A percentile compares a stretch with the other conserved stretches of the same genome.
phyloP scores from a whole-genome alignment of 2,888 invertebrate species.

The Lepetodrilus schrolli region DNA sequence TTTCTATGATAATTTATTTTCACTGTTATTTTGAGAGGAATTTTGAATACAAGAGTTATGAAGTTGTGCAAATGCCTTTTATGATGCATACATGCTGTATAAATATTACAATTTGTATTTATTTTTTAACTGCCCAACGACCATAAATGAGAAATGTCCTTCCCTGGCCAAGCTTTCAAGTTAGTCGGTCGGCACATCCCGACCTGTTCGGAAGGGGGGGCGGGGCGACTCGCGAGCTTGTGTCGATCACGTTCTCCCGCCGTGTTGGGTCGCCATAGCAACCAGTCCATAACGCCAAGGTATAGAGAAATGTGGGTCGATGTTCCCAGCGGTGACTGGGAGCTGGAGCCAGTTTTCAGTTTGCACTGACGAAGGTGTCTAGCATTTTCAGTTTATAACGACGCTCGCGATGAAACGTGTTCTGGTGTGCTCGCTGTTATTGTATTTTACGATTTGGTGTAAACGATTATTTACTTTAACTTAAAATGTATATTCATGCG shows the following conservation, averaged over 20 bases:
- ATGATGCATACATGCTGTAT: not conserved
- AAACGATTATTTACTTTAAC: too few species aligned
- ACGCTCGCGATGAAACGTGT: too few species aligned
- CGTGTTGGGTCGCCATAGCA: constrained; percentile 8
- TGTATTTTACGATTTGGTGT: too few species aligned
- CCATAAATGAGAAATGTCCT: not conserved
- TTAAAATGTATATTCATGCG: too few species aligned
- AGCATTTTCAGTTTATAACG: too few species aligned
- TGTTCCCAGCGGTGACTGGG: not conserved
- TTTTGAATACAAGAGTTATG: too few species aligned
- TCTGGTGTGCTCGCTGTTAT: too few species aligned
- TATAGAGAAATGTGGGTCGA: constrained; percentile 4
- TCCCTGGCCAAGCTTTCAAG: not conserved
- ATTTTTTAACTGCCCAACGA: not conserved
- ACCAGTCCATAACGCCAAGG: constrained; percentile 10
- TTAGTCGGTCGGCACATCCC: not conserved
- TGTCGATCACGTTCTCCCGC: not conserved
- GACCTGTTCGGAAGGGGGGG: not conserved
- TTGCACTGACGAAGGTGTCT: too few species aligned
- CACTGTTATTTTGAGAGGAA: too few species aligned
- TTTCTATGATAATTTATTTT: too few species aligned
- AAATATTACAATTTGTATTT: not conserved
- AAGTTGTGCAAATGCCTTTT: too few species aligned
- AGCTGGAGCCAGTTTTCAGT: not conserved
- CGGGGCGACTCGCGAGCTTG: not conserved